Conservation (phyloP, 1,140 invertebrate genomes). For the Dreissena polymorpha region DNA sequence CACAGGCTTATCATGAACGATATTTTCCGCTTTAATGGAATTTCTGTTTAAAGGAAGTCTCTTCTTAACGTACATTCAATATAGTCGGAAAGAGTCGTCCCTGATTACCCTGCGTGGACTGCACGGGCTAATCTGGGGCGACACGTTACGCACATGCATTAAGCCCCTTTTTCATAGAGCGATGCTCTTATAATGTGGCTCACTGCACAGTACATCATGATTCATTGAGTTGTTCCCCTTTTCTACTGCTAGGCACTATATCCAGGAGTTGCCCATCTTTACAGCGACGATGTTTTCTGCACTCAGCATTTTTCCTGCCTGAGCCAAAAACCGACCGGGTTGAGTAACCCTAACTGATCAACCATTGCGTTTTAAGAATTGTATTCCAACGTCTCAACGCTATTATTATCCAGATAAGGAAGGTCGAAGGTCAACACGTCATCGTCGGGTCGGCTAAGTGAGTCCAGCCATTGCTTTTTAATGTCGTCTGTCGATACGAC, state of each 20-base stretch:
- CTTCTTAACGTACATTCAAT: no score
- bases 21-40: no score
- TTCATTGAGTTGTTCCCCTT: neutral
- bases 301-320: constrained; percentile 30
- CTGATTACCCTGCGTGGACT: no score
- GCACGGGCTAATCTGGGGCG: no score
- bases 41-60: no score
- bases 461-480: constrained; percentile 19
- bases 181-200: no score
- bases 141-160: no score
- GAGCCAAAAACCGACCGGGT: constrained; percentile 48
- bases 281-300: constrained; percentile 38
- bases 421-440: constrained; percentile 9
- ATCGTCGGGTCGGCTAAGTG: constrained; percentile 9
- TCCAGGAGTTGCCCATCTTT: neutral
- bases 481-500: constrained; percentile 25
- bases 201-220: constrained; percentile 29
- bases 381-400: constrained; percentile 28
- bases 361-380: constrained; percentile 47
- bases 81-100: neutral
- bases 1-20: no score
- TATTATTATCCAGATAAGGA: constrained; percentile 1
- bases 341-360: constrained; percentile 46
- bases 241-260: neutral
- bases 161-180: no score